Percentiles rank a stretch among this genome's conserved stretches.
Conservation (phyloP, 2,113 vertebrate species). For the Condylura cristata region DNA sequence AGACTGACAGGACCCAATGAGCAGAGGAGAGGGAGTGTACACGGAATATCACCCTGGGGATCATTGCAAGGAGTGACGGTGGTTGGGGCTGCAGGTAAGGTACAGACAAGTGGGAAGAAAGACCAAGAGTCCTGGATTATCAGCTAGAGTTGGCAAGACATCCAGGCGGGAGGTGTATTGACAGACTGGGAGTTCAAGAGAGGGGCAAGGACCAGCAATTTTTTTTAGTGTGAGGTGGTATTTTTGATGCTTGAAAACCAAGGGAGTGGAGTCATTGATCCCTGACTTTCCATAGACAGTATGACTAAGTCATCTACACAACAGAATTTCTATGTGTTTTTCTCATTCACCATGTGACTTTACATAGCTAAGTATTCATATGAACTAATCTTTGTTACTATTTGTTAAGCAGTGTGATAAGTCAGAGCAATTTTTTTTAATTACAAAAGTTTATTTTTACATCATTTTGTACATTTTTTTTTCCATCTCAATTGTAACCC, state of each 20-base stretch:
- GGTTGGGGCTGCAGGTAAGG: background rate
- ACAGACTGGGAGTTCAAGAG: background rate
- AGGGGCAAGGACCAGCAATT: background rate
- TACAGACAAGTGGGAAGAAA: background rate
- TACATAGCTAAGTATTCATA: background rate
- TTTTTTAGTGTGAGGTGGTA: background rate
- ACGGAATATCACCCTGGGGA: background rate
- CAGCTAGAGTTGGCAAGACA: background rate
- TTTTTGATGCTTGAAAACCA: background rate
- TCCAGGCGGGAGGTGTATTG: background rate
- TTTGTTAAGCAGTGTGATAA: background rate
- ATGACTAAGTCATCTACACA: rapidly evolving
- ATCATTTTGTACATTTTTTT: too few species aligned
- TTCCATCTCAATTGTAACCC: too few species aligned
- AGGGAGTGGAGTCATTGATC: background rate
- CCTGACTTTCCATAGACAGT: background rate
- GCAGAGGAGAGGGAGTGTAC: background rate
- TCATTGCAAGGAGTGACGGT: background rate
- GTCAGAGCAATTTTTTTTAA: background rate
- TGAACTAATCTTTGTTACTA: background rate
- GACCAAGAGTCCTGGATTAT: background rate
- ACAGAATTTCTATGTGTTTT: too few species aligned
- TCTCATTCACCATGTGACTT: background rate
- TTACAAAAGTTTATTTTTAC: too few species aligned
- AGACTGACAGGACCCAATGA: background rate